phyloP scores from a whole-genome alignment of 2,113 vertebrate genomes.

The Channa argus region DNA sequence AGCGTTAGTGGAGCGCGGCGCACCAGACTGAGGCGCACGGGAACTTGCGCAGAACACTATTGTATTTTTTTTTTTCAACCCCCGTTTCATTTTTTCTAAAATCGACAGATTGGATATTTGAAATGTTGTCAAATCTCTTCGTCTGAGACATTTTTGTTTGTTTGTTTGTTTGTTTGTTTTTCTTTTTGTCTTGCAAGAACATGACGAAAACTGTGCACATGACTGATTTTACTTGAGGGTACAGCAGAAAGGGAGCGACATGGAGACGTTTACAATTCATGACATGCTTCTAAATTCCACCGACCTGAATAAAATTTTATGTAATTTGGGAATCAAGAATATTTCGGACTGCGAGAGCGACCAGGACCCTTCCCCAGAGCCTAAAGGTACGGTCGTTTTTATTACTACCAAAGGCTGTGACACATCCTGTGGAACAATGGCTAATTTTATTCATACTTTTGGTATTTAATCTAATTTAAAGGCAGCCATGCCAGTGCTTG shows the following conservation, averaged over 20 bases:
- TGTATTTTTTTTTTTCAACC: neutral
- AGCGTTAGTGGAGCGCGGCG: conserved; percentile 19
- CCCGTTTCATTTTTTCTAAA: neutral
- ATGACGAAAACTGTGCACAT: conserved; percentile 21
- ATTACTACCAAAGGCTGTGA: accelerated
- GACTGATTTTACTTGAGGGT: conserved; percentile 42
- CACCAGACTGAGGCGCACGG: conserved; percentile 30
- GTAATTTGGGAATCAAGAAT: conserved; percentile 78
- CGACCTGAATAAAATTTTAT: conserved; percentile 79
- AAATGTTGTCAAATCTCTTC: neutral
- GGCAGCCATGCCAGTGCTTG: neutral
- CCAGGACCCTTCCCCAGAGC: conserved; percentile 43
- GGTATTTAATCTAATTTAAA: too few species aligned
- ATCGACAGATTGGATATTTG: neutral
- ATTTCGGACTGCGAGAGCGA: conserved; percentile 76
- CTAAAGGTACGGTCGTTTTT: conserved; percentile 66
- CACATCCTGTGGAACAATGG: neutral
- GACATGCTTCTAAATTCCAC: conserved; percentile 81
- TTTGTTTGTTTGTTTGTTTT: too few species aligned
- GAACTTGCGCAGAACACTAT: neutral
- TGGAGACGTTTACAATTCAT: conserved; percentile 80
- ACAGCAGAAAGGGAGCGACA: conserved; percentile 29
- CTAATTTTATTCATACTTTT: neutral
- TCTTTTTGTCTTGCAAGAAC: neutral
- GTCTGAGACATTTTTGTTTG: neutral